Evolutionary conservation across 2,888 invertebrate genomes (phyloP), one percentile per base, ranked within the genome.

Genomic region (Watsonalla binaria): DNA sequence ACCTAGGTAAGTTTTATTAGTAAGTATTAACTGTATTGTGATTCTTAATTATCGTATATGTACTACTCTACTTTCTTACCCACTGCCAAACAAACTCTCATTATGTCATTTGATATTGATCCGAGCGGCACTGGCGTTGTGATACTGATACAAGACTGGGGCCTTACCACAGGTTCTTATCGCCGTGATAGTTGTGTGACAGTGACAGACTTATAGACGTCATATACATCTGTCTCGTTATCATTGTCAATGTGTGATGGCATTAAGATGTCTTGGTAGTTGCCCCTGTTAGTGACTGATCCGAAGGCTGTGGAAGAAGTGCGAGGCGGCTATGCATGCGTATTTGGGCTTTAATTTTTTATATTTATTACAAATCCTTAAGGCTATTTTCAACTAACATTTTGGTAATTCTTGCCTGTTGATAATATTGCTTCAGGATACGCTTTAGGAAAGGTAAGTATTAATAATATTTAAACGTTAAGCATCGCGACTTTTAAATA

Each of bases 1-100:
- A 76, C 68, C 54, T 82, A 82, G 74, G 66, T 84, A 83, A 84
- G 80, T 74, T 81, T 74, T 80, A 86, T 78, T 82, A 60, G 59
- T 90, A 89, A 90, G 89, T 89, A 87, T 86, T 88, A 87, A 84
- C 79, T 82, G 81, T 89, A 89, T 83, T 89, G 89, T 90, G 88
- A 89, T 90, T 84, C 78, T 82, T 85, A 81, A 83, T 80, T 84
- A 80, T 83, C 79, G 64, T 82, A 63, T 66, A 80, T 78, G 76
- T 80, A 80, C 74, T 73, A 80, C 76, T 82, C 78, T 66, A 81
- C 74, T 84, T 78, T 74, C 72, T 64, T 72, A 66, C 75, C 76
- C 68, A 84, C 81, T 86, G 88, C 89, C 89, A 86, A 86, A 85
- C 69, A 52, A 57, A 39, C 66, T 69, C 62, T 65, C 62, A 68